Percentiles rank a stretch among this genome's conserved stretches.
Conservation (phyloP, 2,888 invertebrate genomes). For the Phlogophora meticulosa region DNA sequence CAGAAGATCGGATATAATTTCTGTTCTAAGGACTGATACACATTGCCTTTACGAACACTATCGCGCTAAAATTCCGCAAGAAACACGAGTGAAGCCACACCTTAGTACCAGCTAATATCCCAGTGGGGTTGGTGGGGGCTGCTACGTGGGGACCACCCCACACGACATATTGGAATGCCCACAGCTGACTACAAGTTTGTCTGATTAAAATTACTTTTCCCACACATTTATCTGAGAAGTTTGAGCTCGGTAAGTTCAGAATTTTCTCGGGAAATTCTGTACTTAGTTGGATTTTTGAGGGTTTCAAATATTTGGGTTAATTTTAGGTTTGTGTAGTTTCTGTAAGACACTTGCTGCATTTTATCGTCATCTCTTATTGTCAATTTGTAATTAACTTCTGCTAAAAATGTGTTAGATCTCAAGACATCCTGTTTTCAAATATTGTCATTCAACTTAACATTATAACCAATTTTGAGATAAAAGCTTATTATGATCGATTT, state of each 20-base stretch:
- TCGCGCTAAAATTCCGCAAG: constrained; percentile 43
- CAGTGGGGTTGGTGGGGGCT: constrained; percentile 40
- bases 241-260: not conserved
- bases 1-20: no score
- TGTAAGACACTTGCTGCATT: not conserved
- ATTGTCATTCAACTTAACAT: no score
- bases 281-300: not conserved
- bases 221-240: constrained; percentile 42
- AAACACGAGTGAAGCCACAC: constrained; percentile 42
- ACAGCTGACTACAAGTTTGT: constrained; percentile 50
- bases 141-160: constrained; percentile 15
- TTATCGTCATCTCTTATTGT: not conserved
- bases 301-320: not conserved
- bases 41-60: constrained; percentile 30
- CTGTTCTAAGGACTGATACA: constrained; percentile 4
- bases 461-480: not conserved
- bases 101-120: constrained; percentile 56
- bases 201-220: constrained; percentile 64
- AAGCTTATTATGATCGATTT: no score
- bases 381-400: not conserved
- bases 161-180: constrained; percentile 61
- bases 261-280: not conserved
- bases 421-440: no score
- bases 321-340: not conserved
- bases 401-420: not conserved